Base-by-base conservation (phyloP, 2,888 invertebrate species). In the Rhyacophila evoluta region DNA sequence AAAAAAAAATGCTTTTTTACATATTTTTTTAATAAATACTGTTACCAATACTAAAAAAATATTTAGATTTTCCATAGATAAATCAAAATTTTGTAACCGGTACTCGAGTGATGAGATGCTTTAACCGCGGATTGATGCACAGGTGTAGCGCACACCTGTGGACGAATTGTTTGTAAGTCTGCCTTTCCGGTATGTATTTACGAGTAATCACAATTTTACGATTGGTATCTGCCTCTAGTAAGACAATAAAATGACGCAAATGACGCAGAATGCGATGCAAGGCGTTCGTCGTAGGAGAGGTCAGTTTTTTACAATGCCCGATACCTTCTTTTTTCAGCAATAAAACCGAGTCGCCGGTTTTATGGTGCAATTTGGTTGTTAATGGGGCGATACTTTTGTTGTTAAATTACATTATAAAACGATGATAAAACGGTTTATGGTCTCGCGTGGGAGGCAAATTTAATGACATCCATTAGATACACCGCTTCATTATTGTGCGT, bases 331-430 rank as follows among this genome's bases (percentile, higher is more conserved):
- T 81, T 82, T 82, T 81, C 76, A 75, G 80, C 82, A 79, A 78
- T 82, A 82, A 83, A 83, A 80, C 77, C 78, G 80, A 80, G 80
- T 78, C 78, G 80, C 75, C 25, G 55, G 55, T 77, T 83, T 83
- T 81, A 83, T 80, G 80, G 77, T 76, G 73, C 80, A 78, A 78
- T 81, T 79, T 72, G 81, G 79, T 77, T 75, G 81, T 82, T 82
- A 81, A 83, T 79, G 75, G 39, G 80, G 76, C 78, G 75, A 81
- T 81, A 77, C 80, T 78, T 79, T 80, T 83, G 79, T 83, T 82
- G 82, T 82, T 75, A 81, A 79, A 81, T 82, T 78, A 82, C 82
- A 82, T 81, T 81, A 81, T 82, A 81, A 82, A 81, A 72, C 76
- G 81, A 82, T 82, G 80, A 71, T 82, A 82, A 81, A 80, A 73